These are phyloP conservation scores for Calosoma granatense DNA, from an alignment of 1,140 invertebrate genomes.

Conservation along the genomic window DNA sequence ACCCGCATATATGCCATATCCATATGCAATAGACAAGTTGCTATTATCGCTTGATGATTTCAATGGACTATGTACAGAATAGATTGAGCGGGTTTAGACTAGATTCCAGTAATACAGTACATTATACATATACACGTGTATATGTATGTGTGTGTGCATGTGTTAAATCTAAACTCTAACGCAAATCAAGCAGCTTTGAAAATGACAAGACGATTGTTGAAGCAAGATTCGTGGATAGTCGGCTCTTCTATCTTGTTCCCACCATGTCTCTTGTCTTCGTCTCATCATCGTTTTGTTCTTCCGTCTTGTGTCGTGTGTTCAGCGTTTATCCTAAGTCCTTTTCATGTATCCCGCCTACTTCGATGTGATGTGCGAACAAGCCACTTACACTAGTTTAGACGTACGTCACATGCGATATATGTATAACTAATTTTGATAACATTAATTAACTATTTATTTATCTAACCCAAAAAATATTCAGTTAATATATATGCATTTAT, in stretches of 20 bases:
- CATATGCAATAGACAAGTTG: slow-evolving; percentile 4
- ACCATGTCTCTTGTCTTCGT: too few species aligned
- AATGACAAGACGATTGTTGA: slow-evolving; percentile 2
- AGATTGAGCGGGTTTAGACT: not conserved
- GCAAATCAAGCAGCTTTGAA: slow-evolving; percentile 1
- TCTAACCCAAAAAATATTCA: too few species aligned
- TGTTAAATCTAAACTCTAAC: not conserved
- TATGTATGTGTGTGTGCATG: not conserved
- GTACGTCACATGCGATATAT: not conserved
- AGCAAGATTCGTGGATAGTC: not conserved
- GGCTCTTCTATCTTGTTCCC: too few species aligned
- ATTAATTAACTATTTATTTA: too few species aligned
- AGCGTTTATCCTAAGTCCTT: too few species aligned
- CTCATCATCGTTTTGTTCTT: too few species aligned
- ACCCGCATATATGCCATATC: slow-evolving; percentile 4
- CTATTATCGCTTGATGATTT: slow-evolving; percentile 3
- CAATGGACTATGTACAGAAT: not conserved
- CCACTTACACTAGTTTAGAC: too few species aligned
- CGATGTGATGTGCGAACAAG: too few species aligned
- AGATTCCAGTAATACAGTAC: not conserved
- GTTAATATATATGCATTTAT: too few species aligned
- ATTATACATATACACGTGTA: not conserved
- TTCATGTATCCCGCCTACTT: too few species aligned
- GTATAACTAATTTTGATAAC: too few species aligned
- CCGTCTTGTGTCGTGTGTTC: too few species aligned